Evolutionary conservation across 2,888 invertebrate genomes (phyloP), one percentile per base, ranked within the genome.

Genomic region (Bursaphelenchus okinawaensis): DNA sequence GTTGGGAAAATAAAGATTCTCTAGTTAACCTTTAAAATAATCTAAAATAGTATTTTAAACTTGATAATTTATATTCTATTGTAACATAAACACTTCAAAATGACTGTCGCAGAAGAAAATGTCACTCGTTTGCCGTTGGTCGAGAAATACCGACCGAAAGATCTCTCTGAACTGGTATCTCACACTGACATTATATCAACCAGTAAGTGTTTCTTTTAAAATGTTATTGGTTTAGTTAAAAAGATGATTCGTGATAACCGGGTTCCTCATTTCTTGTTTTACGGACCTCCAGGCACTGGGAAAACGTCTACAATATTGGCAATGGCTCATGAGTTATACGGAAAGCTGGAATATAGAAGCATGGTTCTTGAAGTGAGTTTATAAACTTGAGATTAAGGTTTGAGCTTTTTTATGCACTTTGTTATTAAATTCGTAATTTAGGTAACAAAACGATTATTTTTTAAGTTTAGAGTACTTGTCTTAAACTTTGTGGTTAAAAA

Each of bases 231-330:
- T 82, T 68, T 71, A 84, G 85, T 86, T 63, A 77, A 78, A 51
- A 80, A 79, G 62, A 85, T 95, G 83, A 92, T 96, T 77, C 87
- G 89, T 66, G 90, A 93, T 82, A 90, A 93, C 82, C 91, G 92
- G 75, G 85, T 99, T 55, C 98, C 98, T 0, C 96, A 98, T 87
- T 86, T 98, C 63, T 85, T 99, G 26, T 91, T 98, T 79, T 98
- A 98, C 86, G 98, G 98, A 0, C 96, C 96, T 9, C 95, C 96
- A 0, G 98, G 96, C 62, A 96, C 95, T 26, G 96, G 93, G 4
- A 98, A 98, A 86, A 98, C 96, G 0, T 94, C 92, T 72, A 95
- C 96, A 7, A 94, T 98, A 72, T 86, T 98, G 68, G 96, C 96
- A 23, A 93, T 93, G 85, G 95, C 96, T 1, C 89, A 88, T 74